Percentiles rank a stretch among this genome's conserved stretches.
Evolutionary conservation across 2,113 vertebrate species (phyloP).

Genomic region (Oncorhynchus kisutch): DNA sequence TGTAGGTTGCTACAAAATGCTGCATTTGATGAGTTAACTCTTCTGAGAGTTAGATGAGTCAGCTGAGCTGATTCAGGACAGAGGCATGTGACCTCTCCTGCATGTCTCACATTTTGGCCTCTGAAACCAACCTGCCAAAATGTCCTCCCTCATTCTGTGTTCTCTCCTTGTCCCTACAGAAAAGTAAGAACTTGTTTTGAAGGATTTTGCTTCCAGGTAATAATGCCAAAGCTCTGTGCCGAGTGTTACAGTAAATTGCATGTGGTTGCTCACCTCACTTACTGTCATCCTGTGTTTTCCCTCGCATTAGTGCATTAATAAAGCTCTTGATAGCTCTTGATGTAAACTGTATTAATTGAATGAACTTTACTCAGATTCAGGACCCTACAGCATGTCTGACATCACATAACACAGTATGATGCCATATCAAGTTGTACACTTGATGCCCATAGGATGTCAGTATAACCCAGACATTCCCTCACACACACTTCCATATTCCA

Average conservation of each 20-base stretch:
- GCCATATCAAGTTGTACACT: neutral
- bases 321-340: neutral
- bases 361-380: neutral
- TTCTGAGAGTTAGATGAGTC: neutral
- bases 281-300: neutral
- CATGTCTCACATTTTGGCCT: conserved; percentile 28
- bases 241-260: neutral
- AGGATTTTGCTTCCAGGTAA: conserved; percentile 72
- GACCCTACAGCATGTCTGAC: neutral
- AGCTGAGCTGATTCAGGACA: neutral
- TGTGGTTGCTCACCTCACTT: neutral
- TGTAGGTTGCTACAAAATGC: no score
- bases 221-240: neutral
- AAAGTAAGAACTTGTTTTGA: conserved; percentile 78
- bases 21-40: neutral
- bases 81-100: conserved; percentile 4
- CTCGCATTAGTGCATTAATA: neutral
- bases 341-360: neutral
- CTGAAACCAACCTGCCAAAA: conserved; percentile 15
- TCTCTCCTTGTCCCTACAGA: conserved; percentile 61
- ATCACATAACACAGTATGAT: neutral
- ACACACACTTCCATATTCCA: neutral
- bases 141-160: conserved; percentile 21
- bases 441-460: neutral
- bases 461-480: neutral